A percentile compares a stretch with the other conserved stretches of the same genome.
Evolutionary conservation across 2,113 vertebrate species (phyloP).

Genomic region (Gymnobelideus leadbeateri): DNA sequence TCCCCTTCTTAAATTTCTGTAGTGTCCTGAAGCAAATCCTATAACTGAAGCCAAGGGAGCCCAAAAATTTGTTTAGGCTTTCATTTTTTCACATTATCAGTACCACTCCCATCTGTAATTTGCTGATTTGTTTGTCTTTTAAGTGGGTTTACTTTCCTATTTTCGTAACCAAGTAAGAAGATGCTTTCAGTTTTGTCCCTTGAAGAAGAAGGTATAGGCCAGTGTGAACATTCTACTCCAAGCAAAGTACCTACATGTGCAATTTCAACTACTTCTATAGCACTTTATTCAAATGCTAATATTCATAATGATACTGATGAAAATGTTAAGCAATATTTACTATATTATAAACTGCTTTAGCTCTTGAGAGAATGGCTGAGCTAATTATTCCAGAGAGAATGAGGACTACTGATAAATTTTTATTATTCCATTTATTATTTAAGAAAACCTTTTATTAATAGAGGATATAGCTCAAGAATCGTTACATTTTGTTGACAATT

Average conservation of each 20-base stretch:
- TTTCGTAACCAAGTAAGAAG: background rate
- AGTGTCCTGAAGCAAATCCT: background rate
- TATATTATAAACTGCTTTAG: background rate
- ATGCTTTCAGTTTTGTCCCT: background rate
- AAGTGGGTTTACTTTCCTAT: background rate
- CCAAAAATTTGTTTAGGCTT: background rate
- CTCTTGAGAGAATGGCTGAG: background rate
- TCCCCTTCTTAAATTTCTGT: background rate
- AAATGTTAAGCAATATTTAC: background rate
- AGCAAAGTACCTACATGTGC: background rate
- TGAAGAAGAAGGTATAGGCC: background rate
- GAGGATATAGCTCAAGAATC: background rate
- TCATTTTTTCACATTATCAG: background rate
- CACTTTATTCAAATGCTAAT: background rate
- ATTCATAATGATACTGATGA: background rate
- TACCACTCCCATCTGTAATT: background rate
- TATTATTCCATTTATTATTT: background rate
- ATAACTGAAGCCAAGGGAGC: background rate
- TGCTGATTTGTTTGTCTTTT: background rate
- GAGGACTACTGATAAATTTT: background rate
- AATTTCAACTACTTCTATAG: background rate
- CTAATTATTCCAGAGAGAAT: background rate
- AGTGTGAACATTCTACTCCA: background rate
- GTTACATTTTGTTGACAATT: too few species aligned
- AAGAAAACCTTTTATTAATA: background rate